phyloP scores from a whole-genome alignment of 2,113 vertebrate species.

The Cheilinus undulatus region DNA sequence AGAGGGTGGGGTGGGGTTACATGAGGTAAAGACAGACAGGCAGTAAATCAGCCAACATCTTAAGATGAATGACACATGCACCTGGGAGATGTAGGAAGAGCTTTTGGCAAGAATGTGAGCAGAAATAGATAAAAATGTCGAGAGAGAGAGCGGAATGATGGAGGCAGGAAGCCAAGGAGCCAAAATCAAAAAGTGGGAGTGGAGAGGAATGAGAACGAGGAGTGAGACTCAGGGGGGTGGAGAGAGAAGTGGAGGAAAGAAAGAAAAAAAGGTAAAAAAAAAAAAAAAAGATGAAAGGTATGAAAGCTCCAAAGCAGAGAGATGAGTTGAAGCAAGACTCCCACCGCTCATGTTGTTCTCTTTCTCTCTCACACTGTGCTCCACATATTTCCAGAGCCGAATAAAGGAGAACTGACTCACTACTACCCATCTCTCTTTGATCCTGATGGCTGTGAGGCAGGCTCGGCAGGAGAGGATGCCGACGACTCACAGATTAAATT shows the following conservation, averaged over 20 bases:
- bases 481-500: conserved; percentile 59
- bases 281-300: conserved; percentile 56
- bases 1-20: background rate
- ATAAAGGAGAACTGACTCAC: conserved; percentile 68
- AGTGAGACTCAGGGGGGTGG: conserved; percentile 43
- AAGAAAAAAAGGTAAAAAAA: conserved; percentile 32
- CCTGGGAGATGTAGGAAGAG: conserved; percentile 19
- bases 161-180: conserved; percentile 37
- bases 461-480: conserved; percentile 33
- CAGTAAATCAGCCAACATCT: conserved; percentile 15
- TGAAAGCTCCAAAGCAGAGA: conserved; percentile 57
- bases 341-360: conserved; percentile 40
- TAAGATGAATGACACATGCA: conserved; percentile 43
- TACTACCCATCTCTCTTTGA: conserved; percentile 72
- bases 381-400: conserved; percentile 60
- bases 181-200: conserved; percentile 47
- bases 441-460: conserved; percentile 63
- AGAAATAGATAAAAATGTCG: conserved; percentile 16
- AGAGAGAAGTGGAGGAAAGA: conserved; percentile 32
- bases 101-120: conserved; percentile 34
- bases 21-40: conserved; percentile 12
- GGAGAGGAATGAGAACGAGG: conserved; percentile 47
- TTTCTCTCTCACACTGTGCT: conserved; percentile 36
- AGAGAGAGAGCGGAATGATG: conserved; percentile 36
- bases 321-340: conserved; percentile 63